A percentile compares a stretch with the other conserved stretches of the same genome.
Conservation (phyloP, 2,888 invertebrate species). For the Ctenicera cuprea region DNA sequence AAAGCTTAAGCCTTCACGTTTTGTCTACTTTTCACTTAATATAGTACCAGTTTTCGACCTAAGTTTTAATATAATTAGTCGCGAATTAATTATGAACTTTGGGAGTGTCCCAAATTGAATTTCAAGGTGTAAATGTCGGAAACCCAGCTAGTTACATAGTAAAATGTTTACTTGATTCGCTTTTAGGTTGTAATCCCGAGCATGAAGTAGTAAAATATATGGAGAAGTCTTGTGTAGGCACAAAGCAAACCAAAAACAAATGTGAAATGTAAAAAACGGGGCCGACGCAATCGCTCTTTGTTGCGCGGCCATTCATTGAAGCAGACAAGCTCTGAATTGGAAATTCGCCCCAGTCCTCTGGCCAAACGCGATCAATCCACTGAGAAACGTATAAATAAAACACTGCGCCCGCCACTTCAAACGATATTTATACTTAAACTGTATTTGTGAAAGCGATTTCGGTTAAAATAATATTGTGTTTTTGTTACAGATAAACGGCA, state of each 20-base stretch:
- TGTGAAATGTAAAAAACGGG: conserved; percentile 62
- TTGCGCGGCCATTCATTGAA: conserved; percentile 64
- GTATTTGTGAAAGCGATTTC: conserved; percentile 32
- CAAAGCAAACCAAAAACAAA: conserved; percentile 62
- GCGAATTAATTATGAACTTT: conserved; percentile 11
- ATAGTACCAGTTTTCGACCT: conserved; percentile 32
- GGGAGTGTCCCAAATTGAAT: conserved; percentile 19
- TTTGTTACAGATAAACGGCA: conserved; percentile 48
- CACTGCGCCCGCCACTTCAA: conserved; percentile 32
- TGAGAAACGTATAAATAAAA: conserved; percentile 47
- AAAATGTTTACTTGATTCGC: conserved; percentile 1
- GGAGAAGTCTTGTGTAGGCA: conserved; percentile 39
- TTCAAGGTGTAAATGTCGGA: conserved; percentile 12
- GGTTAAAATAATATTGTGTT: conserved; percentile 33
- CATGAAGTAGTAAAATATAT: conserved; percentile 35
- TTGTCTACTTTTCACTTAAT: conserved; percentile 51
- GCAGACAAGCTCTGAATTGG: conserved; percentile 65
- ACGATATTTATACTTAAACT: conserved; percentile 41
- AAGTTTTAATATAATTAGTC: conserved; percentile 28
- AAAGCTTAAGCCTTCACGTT: conserved; percentile 51
- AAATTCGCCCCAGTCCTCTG: conserved; percentile 56
- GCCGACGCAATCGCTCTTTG: conserved; percentile 63
- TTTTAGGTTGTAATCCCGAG: conserved; percentile 4
- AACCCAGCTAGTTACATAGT: not conserved
- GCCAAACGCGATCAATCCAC: conserved; percentile 50